A percentile compares a stretch with the other conserved stretches of the same genome.
Evolutionary conservation across 2,797 vertebrate species (phyloP).

Genomic region (Parotocinclus haroldoi): DNA sequence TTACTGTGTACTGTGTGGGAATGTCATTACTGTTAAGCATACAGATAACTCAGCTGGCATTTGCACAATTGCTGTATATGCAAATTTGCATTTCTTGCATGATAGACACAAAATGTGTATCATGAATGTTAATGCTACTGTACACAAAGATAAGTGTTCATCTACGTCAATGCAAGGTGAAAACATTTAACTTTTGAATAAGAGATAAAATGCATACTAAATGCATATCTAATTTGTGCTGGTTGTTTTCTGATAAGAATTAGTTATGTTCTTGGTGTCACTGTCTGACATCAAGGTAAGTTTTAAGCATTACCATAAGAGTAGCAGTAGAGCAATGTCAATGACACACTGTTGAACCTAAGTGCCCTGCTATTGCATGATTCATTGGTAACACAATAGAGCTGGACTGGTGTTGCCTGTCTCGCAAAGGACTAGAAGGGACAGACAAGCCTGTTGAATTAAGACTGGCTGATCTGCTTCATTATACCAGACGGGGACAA

Average conservation of each 20-base stretch:
- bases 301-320: conserved; percentile 9
- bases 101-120: background rate
- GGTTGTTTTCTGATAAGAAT: no score
- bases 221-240: no score
- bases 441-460: conserved; percentile 15
- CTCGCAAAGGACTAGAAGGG: background rate
- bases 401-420: conserved; percentile 1
- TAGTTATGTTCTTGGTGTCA: background rate
- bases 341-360: background rate
- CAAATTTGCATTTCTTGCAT: background rate
- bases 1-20: no score
- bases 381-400: background rate
- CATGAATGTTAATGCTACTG: background rate
- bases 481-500: background rate
- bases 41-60: no score
- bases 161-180: background rate
- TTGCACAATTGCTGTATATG: no score
- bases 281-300: conserved; percentile 14
- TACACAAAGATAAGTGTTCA: no score
- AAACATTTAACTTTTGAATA: background rate
- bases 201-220: no score
- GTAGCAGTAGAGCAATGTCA: conserved; percentile 6
- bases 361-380: background rate
- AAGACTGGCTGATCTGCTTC: background rate
- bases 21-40: no score